These are phyloP conservation scores for Coracias cyanogaster DNA, from an alignment of 2,797 vertebrate species.

Conservation along the genomic window DNA sequence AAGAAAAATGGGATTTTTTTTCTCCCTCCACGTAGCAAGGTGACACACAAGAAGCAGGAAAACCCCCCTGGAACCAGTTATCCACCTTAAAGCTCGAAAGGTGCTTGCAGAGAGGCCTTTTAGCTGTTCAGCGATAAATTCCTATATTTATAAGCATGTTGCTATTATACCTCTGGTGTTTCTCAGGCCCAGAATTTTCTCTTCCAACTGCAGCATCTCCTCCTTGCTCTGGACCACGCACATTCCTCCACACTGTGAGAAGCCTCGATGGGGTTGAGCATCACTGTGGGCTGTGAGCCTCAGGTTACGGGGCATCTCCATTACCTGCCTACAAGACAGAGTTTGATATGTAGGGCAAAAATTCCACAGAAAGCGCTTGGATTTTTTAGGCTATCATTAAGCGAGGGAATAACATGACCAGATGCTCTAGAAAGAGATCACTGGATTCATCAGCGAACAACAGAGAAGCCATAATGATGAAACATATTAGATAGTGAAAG, in stretches of 20 bases:
- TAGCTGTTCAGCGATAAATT: neutral
- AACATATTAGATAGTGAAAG: neutral
- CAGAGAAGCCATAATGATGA: neutral
- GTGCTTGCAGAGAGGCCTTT: accelerated
- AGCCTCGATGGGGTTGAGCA: neutral
- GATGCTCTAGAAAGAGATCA: neutral
- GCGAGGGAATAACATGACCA: neutral
- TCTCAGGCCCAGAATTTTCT: neutral
- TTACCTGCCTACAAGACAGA: neutral
- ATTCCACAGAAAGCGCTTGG: neutral
- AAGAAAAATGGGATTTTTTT: neutral
- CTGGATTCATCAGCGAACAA: neutral
- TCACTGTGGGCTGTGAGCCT: accelerated
- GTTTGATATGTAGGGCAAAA: neutral
- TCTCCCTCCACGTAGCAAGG: accelerated
- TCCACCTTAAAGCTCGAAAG: neutral
- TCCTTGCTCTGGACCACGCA: accelerated
- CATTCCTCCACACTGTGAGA: neutral
- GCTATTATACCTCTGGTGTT: neutral
- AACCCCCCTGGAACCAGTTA: neutral
- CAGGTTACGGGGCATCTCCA: too few relatives aligned
- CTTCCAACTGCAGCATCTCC: neutral
- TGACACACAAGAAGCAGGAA: neutral
- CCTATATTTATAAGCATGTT: neutral
- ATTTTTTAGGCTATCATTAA: neutral